These are phyloP conservation scores for Champsocephalus esox DNA, from an alignment of 2,797 vertebrate species.

Conservation along the genomic window DNA sequence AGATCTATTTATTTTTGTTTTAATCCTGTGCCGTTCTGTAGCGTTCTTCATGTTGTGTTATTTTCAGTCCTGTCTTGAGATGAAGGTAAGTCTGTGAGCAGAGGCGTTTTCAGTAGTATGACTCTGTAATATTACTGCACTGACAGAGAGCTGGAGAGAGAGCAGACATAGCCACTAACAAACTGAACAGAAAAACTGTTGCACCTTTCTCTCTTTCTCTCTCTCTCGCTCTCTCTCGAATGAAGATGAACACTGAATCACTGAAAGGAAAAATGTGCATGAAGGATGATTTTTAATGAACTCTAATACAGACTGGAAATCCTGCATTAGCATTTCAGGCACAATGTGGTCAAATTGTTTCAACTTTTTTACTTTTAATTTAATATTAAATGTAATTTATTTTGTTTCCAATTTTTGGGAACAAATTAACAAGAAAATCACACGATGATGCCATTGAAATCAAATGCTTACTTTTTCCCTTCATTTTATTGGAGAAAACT, in stretches of 20 bases:
- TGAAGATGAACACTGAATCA: slow-evolving; percentile 70
- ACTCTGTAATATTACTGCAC: slow-evolving; percentile 73
- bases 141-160: slow-evolving; percentile 56
- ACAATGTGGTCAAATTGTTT: slow-evolving; percentile 78
- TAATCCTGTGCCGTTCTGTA: slow-evolving; percentile 54
- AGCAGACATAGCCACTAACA: slow-evolving; percentile 80
- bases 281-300: slow-evolving; percentile 74
- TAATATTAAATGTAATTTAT: slow-evolving; percentile 84
- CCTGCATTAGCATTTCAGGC: slow-evolving; percentile 79
- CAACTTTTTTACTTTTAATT: slow-evolving; percentile 83
- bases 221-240: slow-evolving; percentile 33
- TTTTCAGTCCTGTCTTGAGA: slow-evolving; percentile 66
- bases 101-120: slow-evolving; percentile 62
- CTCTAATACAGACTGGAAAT: slow-evolving; percentile 69
- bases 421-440: slow-evolving; percentile 79
- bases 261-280: slow-evolving; percentile 69
- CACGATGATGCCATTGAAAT: slow-evolving; percentile 73
- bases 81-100: slow-evolving; percentile 71
- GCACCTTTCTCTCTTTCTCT: slow-evolving; percentile 18
- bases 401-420: slow-evolving; percentile 79
- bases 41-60: slow-evolving; percentile 55
- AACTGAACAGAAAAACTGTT: slow-evolving; percentile 78
- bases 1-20: slow-evolving; percentile 82
- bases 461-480: slow-evolving; percentile 62
- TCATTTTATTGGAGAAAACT: slow-evolving; percentile 64